Percentiles rank a stretch among this genome's conserved stretches.
phyloP scores from a whole-genome alignment of 1,140 invertebrate genomes.

The Drosophila tsacasi region DNA sequence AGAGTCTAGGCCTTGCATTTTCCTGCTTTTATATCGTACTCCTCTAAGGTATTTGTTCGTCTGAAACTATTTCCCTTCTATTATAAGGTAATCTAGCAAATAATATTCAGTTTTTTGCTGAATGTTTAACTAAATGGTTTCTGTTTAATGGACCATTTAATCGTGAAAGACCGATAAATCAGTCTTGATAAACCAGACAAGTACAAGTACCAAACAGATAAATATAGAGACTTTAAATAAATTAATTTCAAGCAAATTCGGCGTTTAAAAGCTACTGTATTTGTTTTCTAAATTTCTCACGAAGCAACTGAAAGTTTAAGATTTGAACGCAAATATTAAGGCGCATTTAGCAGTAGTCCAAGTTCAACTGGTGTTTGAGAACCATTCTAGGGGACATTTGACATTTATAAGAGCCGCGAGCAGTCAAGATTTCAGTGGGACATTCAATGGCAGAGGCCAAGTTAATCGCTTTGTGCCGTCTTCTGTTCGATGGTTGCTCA shows the following conservation, averaged over 20 bases:
- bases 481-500: conserved; percentile 26
- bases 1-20: neutral
- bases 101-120: neutral
- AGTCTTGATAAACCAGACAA: conserved; percentile 1
- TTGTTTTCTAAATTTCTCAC: neutral
- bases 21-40: neutral
- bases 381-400: conserved; percentile 47
- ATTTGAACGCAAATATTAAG: conserved; percentile 7
- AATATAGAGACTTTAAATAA: neutral
- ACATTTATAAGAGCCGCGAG: conserved; percentile 50
- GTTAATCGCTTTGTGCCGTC: conserved; percentile 19
- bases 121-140: neutral
- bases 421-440: conserved; percentile 20
- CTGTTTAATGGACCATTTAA: neutral
- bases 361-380: conserved; percentile 31
- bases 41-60: too few species aligned
- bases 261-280: conserved; percentile 6
- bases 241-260: neutral
- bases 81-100: neutral
- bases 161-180: neutral
- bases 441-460: conserved; percentile 24
- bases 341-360: conserved; percentile 23
- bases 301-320: neutral
- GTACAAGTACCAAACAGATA: neutral
- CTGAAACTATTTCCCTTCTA: neutral